Base-by-base conservation (phyloP, 2,888 invertebrate genomes). In the Margaritifera margaritifera region DNA sequence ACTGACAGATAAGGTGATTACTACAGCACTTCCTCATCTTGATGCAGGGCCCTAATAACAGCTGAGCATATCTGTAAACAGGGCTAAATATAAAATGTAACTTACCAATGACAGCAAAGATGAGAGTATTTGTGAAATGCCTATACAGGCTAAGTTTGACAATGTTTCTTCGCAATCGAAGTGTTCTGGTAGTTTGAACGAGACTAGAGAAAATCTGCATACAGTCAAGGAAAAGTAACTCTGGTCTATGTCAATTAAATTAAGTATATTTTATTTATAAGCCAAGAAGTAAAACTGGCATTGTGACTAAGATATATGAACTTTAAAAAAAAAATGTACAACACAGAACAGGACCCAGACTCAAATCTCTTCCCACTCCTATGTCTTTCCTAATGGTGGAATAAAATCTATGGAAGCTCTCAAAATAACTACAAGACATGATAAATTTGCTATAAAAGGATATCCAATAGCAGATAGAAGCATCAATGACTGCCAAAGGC, bases 81-180 rank as follows among this genome's bases (percentile, higher is more conserved):
- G 15, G 15, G 42, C 42, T 42, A 2, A 42, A 42, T 42, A 42
- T 11, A 42, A 42, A 15, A 42, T 42, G 1, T 42, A n/a, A 73
- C 86, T 84, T 80, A 91, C 91, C 90, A 83, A 96, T 92, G 61
- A 97, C 96, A 56, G 96, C 94, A 90, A 97, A 96, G 86, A 96
- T 94, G 80, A 98, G 91, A 18, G 96, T 96, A 91, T 97, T 97
- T 69, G 97, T 97, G 90, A 98, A 98, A 90, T 98, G 96, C 78
- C 95, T 93, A 90, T 97, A 98, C 69, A 98, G 91, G 6, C 94
- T 93, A 68, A 98, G 91, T 90, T 98, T 98, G 71, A 96, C 95
- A 87, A 95, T 93, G 90, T 98, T 98, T 89, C 97, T 92, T 83
- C 97, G 91, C 70, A 98, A 91, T 81, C 96, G 92, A 74, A 98